Evolutionary conservation across 2,797 vertebrate genomes (phyloP).

Genomic region (Nannoperca obscura): DNA sequence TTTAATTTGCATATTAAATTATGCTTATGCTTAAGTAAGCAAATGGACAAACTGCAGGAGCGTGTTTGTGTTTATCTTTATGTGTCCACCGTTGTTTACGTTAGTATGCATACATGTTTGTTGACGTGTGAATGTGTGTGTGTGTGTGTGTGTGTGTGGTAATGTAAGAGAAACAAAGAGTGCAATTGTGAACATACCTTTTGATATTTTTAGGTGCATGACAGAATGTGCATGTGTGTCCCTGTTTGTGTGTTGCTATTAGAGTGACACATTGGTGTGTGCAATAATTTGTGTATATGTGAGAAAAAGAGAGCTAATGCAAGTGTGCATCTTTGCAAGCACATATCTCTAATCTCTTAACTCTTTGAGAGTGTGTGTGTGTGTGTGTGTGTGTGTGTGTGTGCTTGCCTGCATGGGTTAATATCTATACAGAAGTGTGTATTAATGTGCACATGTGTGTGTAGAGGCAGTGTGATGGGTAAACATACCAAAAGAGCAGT

Average conservation of each 20-base stretch:
- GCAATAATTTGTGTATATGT: background rate
- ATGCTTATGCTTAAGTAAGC: constrained; percentile 39
- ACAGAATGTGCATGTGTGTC: background rate
- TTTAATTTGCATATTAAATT: constrained; percentile 53
- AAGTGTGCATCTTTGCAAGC: background rate
- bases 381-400: background rate
- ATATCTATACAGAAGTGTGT: background rate
- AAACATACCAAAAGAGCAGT: constrained; percentile 19
- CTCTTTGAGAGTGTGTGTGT: background rate
- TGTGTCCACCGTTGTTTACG: constrained; percentile 30
- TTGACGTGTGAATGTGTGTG: constrained; percentile 3
- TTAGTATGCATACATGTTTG: background rate
- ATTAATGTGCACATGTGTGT: background rate
- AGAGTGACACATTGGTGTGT: background rate
- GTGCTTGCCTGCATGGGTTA: background rate
- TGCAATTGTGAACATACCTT: background rate
- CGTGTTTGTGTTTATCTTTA: constrained; percentile 47
- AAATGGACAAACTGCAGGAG: constrained; percentile 32
- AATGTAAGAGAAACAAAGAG: background rate
- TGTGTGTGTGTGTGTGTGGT: background rate
- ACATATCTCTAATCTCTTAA: background rate
- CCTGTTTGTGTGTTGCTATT: background rate
- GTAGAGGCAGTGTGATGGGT: background rate
- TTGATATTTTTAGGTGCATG: background rate
- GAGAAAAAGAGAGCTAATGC: background rate